phyloP scores from a whole-genome alignment of 2,888 invertebrate genomes.

The Griposia aprilina region DNA sequence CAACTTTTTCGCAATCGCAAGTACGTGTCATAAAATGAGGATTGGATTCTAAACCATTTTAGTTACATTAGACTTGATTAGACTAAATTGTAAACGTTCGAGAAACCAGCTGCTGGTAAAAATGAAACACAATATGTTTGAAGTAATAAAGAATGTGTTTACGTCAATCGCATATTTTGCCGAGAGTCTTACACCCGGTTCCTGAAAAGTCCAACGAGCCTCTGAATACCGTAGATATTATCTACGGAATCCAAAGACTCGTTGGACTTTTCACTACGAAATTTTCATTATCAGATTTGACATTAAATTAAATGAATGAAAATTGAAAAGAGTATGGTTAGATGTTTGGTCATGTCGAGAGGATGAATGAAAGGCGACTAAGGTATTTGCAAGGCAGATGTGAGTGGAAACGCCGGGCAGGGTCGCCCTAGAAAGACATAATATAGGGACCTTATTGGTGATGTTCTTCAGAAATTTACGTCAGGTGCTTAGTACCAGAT shows the following conservation, averaged over 20 bases:
- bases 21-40: not conserved
- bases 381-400: not conserved
- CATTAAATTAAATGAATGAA: too few relatives aligned
- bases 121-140: slow-evolving; percentile 6
- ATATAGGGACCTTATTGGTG: not conserved
- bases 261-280: too few relatives aligned
- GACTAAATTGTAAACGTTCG: slow-evolving; percentile 14
- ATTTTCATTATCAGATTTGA: too few relatives aligned
- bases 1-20: too few relatives aligned
- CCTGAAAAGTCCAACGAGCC: not conserved
- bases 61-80: slow-evolving; percentile 11
- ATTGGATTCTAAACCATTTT: slow-evolving; percentile 8
- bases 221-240: not conserved
- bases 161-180: slow-evolving; percentile 20
- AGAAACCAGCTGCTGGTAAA: slow-evolving; percentile 19
- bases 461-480: not conserved
- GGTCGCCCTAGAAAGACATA: not conserved
- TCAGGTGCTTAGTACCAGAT: not conserved
- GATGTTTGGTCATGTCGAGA: not conserved
- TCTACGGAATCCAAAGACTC: too few relatives aligned
- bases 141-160: slow-evolving; percentile 30
- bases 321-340: not conserved
- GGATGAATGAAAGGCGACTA: not conserved
- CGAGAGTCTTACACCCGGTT: not conserved
- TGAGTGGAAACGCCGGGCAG: not conserved